Base-by-base conservation (phyloP, 2,888 invertebrate genomes). In the Sinelater perroti region DNA sequence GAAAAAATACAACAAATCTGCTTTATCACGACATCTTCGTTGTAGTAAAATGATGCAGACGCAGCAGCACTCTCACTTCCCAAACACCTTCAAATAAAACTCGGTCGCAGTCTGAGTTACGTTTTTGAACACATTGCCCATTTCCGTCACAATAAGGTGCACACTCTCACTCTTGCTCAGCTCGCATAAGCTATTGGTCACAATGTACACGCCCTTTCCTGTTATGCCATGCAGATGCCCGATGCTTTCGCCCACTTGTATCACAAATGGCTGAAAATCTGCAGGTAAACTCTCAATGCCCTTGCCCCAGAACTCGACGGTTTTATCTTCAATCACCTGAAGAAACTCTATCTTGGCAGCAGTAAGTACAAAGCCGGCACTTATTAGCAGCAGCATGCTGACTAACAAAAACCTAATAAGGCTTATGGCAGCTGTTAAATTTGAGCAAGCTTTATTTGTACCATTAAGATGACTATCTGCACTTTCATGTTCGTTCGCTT, bases 331-430 rank as follows among this genome's bases (percentile, higher is more conserved):
- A n/a, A 73, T 30, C 26, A 59, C 26, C 11, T 60, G 24, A 3
- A 70, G 62, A 18, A 38, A 42, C 47, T 68, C 42, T 42, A 61
- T 52, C 51, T 72, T 68, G 18, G 69, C 56, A 5, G 74, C 67
- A 18, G 71, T 71, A 28, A 68, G 57, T 8, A 71, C 44, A 56
- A 72, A 73, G 2, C 71, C 40, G 24, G 46, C 11, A 26, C 64
- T 35, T 16, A 50, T 61, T 21, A 61, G 54, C 10, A 63, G 46
- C 13, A 63, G 44, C n/a, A 56, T 31, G 1, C 56, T 10, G 13
- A 47, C 5, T 7, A 61, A 16, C 7, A 64, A 20, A 7, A 60
- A 58, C 52, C 53, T 58, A 30, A 62, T 47, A 24, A 61, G 55
- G 40, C 46, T 35, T 51, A 47, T 58, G 18, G 60, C 45, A 3